These are phyloP conservation scores for Camponotus vicinus DNA, from an alignment of 1,140 invertebrate species.

Conservation along the genomic window DNA sequence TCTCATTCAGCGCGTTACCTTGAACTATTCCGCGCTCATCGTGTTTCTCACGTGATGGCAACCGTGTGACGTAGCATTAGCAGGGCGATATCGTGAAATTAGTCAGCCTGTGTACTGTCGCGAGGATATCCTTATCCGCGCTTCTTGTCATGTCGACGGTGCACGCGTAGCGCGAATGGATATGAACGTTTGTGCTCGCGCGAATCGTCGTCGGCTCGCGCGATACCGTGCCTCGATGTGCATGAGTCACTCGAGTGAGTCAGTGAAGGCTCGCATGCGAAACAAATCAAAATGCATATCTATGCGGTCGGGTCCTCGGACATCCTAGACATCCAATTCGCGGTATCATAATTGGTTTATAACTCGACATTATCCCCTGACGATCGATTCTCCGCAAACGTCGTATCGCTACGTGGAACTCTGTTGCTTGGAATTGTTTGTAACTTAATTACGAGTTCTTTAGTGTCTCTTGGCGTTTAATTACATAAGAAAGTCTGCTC, in stretches of 20 bases:
- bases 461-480: not conserved
- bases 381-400: slow-evolving; percentile 8
- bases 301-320: slow-evolving; percentile 7
- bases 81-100: slow-evolving; percentile 55
- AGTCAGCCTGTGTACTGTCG: slow-evolving; percentile 45
- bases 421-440: not conserved
- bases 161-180: slow-evolving; percentile 31
- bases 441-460: not conserved
- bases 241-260: slow-evolving; percentile 45
- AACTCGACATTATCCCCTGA: not conserved
- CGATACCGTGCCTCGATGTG: slow-evolving; percentile 18
- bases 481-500: not conserved
- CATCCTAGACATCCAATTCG: slow-evolving; percentile 30
- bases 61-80: slow-evolving; percentile 25
- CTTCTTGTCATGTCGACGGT: slow-evolving; percentile 35
- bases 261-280: slow-evolving; percentile 56
- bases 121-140: slow-evolving; percentile 53
- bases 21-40: slow-evolving; percentile 24
- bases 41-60: slow-evolving; percentile 38
- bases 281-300: slow-evolving; percentile 61
- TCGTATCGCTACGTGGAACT: slow-evolving; percentile 20
- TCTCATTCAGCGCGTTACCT: slow-evolving; percentile 9
- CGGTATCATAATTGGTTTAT: slow-evolving; percentile 30
- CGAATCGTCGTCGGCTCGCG: not conserved
- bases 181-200: slow-evolving; percentile 35